Conservation (phyloP, 2,888 invertebrate genomes). For the Reticulitermes lucifugus region DNA sequence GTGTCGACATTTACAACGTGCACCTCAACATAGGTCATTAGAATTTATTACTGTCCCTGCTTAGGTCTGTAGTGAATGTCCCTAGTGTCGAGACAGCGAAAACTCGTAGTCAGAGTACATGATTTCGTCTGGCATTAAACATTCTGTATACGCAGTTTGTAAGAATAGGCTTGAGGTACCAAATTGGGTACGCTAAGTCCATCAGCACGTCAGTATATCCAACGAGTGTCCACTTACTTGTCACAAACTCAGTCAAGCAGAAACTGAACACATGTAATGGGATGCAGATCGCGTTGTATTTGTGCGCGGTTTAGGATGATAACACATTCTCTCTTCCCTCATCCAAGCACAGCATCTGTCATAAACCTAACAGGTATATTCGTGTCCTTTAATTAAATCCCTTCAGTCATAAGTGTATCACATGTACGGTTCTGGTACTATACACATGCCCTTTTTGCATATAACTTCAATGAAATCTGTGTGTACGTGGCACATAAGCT, state of each 20-base stretch:
- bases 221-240: not conserved
- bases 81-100: too few species aligned
- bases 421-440: not conserved
- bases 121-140: too few species aligned
- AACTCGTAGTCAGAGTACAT: too few species aligned
- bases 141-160: too few species aligned
- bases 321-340: not conserved
- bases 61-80: too few species aligned
- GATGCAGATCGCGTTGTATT: not conserved
- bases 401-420: not conserved
- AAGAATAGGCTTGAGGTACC: not conserved
- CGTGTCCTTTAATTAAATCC: not conserved
- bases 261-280: not conserved
- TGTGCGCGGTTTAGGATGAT: not conserved
- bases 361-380: not conserved
- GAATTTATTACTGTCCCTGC: too few species aligned
- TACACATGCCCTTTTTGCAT: not conserved
- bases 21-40: too few species aligned
- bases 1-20: too few species aligned
- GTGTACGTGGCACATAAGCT: conserved; percentile 6
- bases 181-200: not conserved
- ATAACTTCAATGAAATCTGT: not conserved
- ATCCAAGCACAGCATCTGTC: not conserved
- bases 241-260: not conserved
- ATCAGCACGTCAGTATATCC: not conserved